Evolutionary conservation across 2,113 vertebrate genomes (phyloP).

Genomic region (Ciconia maguari): DNA sequence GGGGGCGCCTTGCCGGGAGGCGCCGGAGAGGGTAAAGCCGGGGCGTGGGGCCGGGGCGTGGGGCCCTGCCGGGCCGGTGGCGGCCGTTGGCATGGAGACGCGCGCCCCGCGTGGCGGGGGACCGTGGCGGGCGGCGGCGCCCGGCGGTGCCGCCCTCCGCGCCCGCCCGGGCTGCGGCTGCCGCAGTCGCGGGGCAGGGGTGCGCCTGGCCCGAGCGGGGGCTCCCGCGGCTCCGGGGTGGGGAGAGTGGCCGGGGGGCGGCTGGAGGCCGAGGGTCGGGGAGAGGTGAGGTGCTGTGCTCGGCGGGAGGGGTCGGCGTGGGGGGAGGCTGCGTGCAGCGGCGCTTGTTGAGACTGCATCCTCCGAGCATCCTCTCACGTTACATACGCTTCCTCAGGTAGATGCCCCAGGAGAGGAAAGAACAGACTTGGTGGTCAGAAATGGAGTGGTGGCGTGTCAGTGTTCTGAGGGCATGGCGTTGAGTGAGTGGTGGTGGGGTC

Average conservation of each 20-base stretch:
- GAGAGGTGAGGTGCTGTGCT: background rate
- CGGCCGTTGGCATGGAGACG: background rate
- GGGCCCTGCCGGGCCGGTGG: background rate
- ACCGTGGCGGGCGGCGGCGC: background rate
- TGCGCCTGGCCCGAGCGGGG: background rate
- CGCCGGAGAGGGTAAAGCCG: background rate
- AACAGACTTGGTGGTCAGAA: fast-evolving
- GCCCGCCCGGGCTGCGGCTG: background rate
- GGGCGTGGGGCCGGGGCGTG: background rate
- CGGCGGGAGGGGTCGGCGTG: background rate
- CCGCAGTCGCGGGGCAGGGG: background rate
- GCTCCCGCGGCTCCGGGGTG: background rate
- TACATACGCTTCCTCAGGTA: background rate
- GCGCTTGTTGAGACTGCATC: background rate
- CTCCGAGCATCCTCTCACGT: background rate
- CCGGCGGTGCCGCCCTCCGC: background rate
- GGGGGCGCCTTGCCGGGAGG: background rate
- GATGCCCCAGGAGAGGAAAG: background rate
- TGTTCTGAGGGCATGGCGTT: background rate
- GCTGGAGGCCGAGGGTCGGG: background rate
- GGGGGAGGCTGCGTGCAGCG: background rate
- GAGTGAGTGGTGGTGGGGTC: background rate
- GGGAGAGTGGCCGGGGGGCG: background rate
- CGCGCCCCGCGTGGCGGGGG: background rate
- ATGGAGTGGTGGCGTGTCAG: background rate